Conservation (phyloP, 2,113 vertebrate genomes). For the Eleginops maclovinus region DNA sequence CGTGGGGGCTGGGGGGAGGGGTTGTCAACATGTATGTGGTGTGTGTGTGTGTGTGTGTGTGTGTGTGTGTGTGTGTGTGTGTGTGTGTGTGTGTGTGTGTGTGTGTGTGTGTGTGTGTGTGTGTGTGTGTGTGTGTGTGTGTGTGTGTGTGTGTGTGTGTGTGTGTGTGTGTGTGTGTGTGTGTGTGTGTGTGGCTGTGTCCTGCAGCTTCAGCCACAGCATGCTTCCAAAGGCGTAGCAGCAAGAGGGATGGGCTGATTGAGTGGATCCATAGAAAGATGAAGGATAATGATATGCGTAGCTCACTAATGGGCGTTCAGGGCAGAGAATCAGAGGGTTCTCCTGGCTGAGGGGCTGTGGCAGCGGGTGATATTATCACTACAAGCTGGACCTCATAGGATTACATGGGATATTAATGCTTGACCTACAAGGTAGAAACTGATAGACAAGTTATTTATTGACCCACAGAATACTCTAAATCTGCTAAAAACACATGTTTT, state of each 20-base stretch:
- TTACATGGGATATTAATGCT: constrained; percentile 59
- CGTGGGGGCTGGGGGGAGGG: constrained; percentile 10
- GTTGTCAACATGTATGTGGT: constrained; percentile 39
- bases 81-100: neutral
- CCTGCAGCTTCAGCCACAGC: constrained; percentile 33
- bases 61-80: constrained; percentile 8
- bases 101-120: neutral
- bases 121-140: neutral
- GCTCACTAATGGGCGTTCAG: constrained; percentile 64
- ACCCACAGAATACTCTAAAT: constrained; percentile 22
- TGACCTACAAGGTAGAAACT: constrained; percentile 63
- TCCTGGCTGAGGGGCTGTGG: constrained; percentile 52
- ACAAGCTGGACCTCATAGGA: constrained; percentile 43
- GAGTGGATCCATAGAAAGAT: constrained; percentile 62
- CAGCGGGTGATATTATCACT: constrained; percentile 53
- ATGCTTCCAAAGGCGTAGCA: constrained; percentile 37
- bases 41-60: constrained; percentile 1
- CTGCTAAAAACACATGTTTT: neutral
- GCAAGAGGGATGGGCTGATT: constrained; percentile 54
- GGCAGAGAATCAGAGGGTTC: constrained; percentile 63
- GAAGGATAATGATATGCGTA: constrained; percentile 73
- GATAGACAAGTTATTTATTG: constrained; percentile 39
- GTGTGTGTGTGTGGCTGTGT: neutral
- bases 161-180: neutral
- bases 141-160: neutral